Percentiles rank a stretch among this genome's conserved stretches.
phyloP scores from a whole-genome alignment of 2,888 invertebrate genomes.

The Tetranychus truncatus region DNA sequence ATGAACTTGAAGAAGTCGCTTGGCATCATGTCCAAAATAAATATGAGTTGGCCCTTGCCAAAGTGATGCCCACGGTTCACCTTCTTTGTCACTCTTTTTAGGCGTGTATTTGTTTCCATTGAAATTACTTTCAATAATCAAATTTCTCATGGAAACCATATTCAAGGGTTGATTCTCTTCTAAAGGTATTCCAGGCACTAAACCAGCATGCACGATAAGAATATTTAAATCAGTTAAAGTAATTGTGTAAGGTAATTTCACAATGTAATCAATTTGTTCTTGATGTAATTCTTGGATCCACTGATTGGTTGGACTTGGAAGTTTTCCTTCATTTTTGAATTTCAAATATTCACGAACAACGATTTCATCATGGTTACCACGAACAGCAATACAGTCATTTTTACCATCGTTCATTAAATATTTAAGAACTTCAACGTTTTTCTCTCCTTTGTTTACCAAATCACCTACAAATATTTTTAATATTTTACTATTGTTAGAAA shows the following conservation, averaged over 20 bases:
- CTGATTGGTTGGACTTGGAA: conserved; percentile 25
- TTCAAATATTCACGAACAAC: conserved; percentile 28
- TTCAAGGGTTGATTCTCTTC: conserved; percentile 29
- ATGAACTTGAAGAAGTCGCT: conserved; percentile 29
- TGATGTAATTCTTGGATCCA: conserved; percentile 30
- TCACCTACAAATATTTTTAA: conserved; percentile 29
- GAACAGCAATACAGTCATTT: conserved; percentile 27
- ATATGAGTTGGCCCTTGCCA: conserved; percentile 34
- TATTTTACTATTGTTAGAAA: not conserved
- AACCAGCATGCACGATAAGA: conserved; percentile 32
- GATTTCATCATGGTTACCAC: conserved; percentile 33
- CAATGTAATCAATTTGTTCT: conserved; percentile 30
- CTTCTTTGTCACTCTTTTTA: conserved; percentile 26
- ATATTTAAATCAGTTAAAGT: conserved; percentile 30
- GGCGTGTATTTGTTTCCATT: conserved; percentile 22
- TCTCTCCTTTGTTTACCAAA: conserved; percentile 33
- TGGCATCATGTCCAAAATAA: conserved; percentile 34
- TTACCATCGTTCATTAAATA: conserved; percentile 26
- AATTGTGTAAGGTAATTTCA: conserved; percentile 32
- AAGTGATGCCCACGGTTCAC: conserved; percentile 31
- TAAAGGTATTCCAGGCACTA: conserved; percentile 31
- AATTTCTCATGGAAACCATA: conserved; percentile 31
- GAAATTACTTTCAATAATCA: conserved; percentile 27
- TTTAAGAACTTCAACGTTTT: conserved; percentile 30
- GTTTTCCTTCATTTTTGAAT: conserved; percentile 24